Conservation (phyloP, 2,888 invertebrate genomes). For the Calameuta idolon region DNA sequence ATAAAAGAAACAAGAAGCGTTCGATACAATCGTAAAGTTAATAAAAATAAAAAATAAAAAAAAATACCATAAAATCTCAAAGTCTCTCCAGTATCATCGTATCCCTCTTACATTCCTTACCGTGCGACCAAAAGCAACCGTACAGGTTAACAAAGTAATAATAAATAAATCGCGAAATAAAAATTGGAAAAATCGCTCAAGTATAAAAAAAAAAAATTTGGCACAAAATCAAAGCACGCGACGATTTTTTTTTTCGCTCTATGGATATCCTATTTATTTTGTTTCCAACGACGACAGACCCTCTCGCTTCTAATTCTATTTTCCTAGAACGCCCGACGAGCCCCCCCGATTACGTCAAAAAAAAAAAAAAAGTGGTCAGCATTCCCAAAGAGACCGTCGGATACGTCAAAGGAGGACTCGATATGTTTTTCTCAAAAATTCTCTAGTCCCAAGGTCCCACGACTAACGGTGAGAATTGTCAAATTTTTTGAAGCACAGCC, state of each 20-base stretch:
- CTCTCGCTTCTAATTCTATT: neutral
- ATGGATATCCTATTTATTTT: neutral
- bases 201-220: neutral
- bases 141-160: too few relatives aligned
- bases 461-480: too few relatives aligned
- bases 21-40: neutral
- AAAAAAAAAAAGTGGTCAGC: neutral
- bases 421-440: neutral
- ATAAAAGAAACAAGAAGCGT: neutral
- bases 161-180: too few relatives aligned
- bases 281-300: neutral
- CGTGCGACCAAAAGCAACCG: neutral
- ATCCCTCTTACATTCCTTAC: neutral
- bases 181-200: neutral
- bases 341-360: neutral
- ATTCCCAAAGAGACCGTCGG: neutral
- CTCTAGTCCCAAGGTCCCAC: neutral
- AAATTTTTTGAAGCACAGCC: too few relatives aligned
- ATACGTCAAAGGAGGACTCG: too few relatives aligned
- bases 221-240: neutral
- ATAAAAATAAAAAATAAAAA: too few relatives aligned
- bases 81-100: neutral
- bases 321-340: neutral
- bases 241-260: neutral
- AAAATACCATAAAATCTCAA: neutral